Percentiles rank a stretch among this genome's conserved stretches.
Evolutionary conservation across 2,113 vertebrate genomes (phyloP).

Genomic region (Cinclus cinclus): DNA sequence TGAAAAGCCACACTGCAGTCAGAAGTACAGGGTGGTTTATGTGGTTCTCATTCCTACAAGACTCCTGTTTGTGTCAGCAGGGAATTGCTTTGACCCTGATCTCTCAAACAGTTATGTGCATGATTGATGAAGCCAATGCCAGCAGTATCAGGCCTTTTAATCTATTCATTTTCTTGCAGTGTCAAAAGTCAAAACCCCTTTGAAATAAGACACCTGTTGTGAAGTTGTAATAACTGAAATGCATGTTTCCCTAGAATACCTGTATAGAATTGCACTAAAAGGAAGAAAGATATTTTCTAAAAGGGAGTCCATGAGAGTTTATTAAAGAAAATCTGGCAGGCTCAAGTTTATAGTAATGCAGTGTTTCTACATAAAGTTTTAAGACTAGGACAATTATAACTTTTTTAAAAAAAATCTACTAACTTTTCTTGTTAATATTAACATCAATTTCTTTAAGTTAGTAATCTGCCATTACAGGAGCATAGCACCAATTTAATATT

Average conservation of each 20-base stretch:
- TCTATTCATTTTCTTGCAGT: background rate
- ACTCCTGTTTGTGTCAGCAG: background rate
- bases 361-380: constrained; percentile 54
- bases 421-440: constrained; percentile 70
- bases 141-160: background rate
- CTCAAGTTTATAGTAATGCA: constrained; percentile 28
- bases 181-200: constrained; percentile 7
- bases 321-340: constrained; percentile 18
- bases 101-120: background rate
- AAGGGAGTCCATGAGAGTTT: background rate
- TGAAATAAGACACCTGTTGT: constrained; percentile 5
- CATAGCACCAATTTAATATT: constrained; percentile 70
- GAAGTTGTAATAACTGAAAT: background rate
- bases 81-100: background rate
- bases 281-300: background rate
- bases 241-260: background rate
- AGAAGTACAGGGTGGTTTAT: background rate
- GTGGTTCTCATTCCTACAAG: background rate
- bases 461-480: constrained; percentile 71
- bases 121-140: constrained; percentile 5
- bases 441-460: constrained; percentile 70
- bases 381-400: constrained; percentile 64
- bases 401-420: constrained; percentile 17
- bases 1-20: background rate
- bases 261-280: constrained; percentile 41